Evolutionary conservation across 2,797 vertebrate genomes (phyloP).

Genomic region (Cercopithecus petaurista): DNA sequence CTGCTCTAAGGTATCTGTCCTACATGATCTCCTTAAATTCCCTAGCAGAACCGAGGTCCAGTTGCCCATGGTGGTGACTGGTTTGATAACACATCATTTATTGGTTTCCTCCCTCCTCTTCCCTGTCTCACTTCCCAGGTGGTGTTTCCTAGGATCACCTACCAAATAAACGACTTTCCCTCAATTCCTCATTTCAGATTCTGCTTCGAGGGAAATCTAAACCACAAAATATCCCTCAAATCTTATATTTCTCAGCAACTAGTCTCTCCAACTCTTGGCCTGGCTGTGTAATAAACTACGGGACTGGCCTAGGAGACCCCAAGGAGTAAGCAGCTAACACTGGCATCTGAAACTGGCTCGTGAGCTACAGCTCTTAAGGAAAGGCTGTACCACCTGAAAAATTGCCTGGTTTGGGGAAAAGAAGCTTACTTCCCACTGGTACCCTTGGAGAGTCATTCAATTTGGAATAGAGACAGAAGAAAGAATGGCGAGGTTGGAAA

Average conservation of each 20-base stretch:
- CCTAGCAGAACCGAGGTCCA: background rate
- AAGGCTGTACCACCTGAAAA: background rate
- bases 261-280: background rate
- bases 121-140: background rate
- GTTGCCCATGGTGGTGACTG: background rate
- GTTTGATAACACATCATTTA: background rate
- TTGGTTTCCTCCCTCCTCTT: background rate
- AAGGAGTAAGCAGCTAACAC: background rate
- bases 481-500: background rate
- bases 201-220: background rate
- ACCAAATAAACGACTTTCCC: slow-evolving; percentile 4
- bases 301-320: background rate
- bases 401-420: background rate
- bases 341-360: background rate
- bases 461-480: background rate
- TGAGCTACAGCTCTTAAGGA: background rate
- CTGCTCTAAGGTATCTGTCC: background rate
- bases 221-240: background rate
- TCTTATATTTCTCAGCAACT: background rate
- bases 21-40: background rate
- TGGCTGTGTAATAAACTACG: background rate
- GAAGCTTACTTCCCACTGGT: background rate
- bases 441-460: background rate
- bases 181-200: background rate
- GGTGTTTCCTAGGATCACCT: background rate